Conservation (phyloP, 2,797 vertebrate species). For the Phoxinus dragarum region DNA sequence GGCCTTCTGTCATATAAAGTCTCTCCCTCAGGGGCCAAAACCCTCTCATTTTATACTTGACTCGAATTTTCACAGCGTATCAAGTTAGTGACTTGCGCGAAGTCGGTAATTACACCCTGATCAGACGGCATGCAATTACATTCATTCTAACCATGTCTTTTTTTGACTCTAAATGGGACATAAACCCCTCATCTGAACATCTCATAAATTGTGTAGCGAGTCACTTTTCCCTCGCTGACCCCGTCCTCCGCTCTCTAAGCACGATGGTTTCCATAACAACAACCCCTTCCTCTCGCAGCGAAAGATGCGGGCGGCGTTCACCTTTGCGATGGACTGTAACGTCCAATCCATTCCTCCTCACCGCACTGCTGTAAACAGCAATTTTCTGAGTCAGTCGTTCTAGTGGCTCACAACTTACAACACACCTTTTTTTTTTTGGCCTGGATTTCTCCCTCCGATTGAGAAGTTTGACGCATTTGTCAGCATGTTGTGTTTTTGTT, state of each 20-base stretch:
- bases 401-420: neutral
- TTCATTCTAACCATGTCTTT: neutral
- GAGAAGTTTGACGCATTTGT: slow-evolving; percentile 10
- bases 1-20: neutral
- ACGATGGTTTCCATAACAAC: slow-evolving; percentile 19
- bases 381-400: slow-evolving; percentile 37
- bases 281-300: neutral
- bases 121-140: slow-evolving; percentile 3
- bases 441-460: slow-evolving; percentile 5
- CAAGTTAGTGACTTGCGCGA: neutral
- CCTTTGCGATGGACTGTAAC: slow-evolving; percentile 13
- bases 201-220: neutral
- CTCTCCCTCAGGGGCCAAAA: neutral
- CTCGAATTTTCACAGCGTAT: neutral
- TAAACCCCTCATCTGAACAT: slow-evolving; percentile 6
- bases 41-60: slow-evolving; percentile 16
- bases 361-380: slow-evolving; percentile 36
- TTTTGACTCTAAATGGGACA: neutral
- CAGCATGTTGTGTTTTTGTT: neutral
- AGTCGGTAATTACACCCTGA: slow-evolving; percentile 10
- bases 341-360: slow-evolving; percentile 22
- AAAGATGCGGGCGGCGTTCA: neutral
- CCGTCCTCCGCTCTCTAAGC: neutral
- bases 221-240: slow-evolving; percentile 6
- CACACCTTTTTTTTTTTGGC: neutral